phyloP scores from a whole-genome alignment of 2,888 invertebrate species.

The Euzetes globulus region DNA sequence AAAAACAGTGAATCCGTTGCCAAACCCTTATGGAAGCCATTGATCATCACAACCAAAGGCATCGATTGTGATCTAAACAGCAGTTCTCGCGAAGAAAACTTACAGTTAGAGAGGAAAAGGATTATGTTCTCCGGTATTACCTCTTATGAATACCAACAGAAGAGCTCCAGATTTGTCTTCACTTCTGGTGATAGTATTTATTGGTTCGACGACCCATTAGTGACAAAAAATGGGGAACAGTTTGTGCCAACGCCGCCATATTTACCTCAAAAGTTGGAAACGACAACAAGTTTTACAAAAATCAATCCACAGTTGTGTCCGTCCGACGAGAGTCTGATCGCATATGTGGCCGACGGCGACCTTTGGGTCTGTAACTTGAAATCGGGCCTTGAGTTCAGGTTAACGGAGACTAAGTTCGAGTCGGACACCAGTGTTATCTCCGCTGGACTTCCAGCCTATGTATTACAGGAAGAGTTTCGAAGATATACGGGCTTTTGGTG shows the following conservation, averaged over 20 bases:
- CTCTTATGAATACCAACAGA: slow-evolving; percentile 76
- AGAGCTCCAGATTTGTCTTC: slow-evolving; percentile 77
- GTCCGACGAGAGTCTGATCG: slow-evolving; percentile 67
- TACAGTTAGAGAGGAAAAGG: slow-evolving; percentile 82
- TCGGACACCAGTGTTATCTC: slow-evolving; percentile 17
- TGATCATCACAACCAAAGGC: not conserved
- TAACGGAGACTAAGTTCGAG: slow-evolving; percentile 38
- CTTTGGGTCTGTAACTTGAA: slow-evolving; percentile 72
- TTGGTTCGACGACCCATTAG: slow-evolving; percentile 61
- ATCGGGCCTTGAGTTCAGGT: slow-evolving; percentile 48
- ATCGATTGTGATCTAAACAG: not conserved
- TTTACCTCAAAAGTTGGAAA: slow-evolving; percentile 47
- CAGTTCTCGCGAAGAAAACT: slow-evolving; percentile 57
- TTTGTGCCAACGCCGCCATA: slow-evolving; percentile 44
- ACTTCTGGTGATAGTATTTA: slow-evolving; percentile 81
- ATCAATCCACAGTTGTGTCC: slow-evolving; percentile 78
- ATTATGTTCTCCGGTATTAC: slow-evolving; percentile 89
- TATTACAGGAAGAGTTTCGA: slow-evolving; percentile 96
- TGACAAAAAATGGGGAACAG: not conserved
- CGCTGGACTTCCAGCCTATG: slow-evolving; percentile 94
- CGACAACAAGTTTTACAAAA: slow-evolving; percentile 58
- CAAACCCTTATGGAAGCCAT: slow-evolving; percentile 3
- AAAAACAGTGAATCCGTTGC: not conserved
- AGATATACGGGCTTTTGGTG: slow-evolving; percentile 97
- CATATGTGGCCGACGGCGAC: slow-evolving; percentile 82